Conservation (phyloP, 2,888 invertebrate genomes). For the Pseudococcus jackbeardsleyi region DNA sequence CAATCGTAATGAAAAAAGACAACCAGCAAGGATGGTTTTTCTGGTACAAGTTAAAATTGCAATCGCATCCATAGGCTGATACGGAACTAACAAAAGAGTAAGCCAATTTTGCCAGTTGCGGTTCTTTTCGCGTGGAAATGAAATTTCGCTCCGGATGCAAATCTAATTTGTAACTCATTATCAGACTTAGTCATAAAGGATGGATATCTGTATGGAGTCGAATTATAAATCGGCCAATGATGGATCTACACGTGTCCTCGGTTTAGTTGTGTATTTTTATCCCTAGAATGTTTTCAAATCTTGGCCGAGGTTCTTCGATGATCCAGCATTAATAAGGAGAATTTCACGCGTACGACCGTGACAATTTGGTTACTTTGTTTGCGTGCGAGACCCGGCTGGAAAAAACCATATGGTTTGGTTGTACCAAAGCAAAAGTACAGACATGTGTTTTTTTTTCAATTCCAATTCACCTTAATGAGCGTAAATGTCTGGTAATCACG, state of each 20-base stretch:
- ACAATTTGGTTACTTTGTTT: constrained; percentile 20
- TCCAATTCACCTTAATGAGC: constrained; percentile 42
- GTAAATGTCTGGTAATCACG: constrained; percentile 45
- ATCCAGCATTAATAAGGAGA: constrained; percentile 7
- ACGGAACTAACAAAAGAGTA: constrained; percentile 34
- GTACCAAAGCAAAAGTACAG: background rate
- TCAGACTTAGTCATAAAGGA: constrained; percentile 7
- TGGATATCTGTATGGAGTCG: background rate
- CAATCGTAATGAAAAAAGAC: constrained; percentile 53
- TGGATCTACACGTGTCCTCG: background rate
- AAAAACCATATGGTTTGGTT: background rate
- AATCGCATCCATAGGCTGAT: background rate
- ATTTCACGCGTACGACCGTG: constrained; percentile 13
- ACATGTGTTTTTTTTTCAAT: constrained; percentile 11
- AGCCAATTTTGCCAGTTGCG: constrained; percentile 36
- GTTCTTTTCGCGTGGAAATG: background rate
- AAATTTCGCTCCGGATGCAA: constrained; percentile 12
- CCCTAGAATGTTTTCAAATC: background rate
- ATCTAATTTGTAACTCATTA: constrained; percentile 42
- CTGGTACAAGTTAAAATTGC: constrained; percentile 13
- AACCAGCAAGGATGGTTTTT: background rate
- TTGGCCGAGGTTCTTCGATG: background rate
- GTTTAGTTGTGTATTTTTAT: background rate
- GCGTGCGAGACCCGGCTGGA: background rate
- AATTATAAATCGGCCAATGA: background rate